A percentile compares a stretch with the other conserved stretches of the same genome.
Conservation (phyloP, 2,888 invertebrate species). For the Rhabditoides inermis region DNA sequence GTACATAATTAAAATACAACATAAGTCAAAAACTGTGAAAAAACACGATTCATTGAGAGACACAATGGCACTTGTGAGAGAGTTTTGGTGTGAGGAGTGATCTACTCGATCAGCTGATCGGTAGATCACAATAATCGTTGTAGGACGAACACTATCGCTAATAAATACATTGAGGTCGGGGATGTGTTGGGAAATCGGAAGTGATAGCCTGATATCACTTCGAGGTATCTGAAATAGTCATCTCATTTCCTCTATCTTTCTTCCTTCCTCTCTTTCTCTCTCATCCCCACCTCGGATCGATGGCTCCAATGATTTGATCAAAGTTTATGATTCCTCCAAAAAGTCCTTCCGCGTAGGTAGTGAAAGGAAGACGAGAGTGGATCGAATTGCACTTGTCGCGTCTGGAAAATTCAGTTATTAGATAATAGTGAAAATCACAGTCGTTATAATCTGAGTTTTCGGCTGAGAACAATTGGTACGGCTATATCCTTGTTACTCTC, state of each 20-base stretch:
- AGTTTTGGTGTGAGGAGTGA: too few species aligned
- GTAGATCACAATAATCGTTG: too few species aligned
- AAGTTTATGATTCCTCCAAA: slow-evolving; percentile 36
- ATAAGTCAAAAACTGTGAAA: too few species aligned
- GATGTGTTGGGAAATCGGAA: slow-evolving; percentile 18
- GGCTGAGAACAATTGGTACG: neutral
- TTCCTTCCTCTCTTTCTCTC: neutral
- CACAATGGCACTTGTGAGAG: too few species aligned
- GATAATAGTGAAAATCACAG: neutral
- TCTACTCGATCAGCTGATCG: too few species aligned
- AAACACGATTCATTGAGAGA: too few species aligned
- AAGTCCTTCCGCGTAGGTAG: slow-evolving; percentile 33
- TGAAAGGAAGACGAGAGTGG: slow-evolving; percentile 26
- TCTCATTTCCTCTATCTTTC: neutral
- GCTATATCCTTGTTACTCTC: neutral
- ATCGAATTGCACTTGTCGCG: slow-evolving; percentile 39
- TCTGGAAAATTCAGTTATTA: slow-evolving; percentile 5
- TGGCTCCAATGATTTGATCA: slow-evolving; percentile 27
- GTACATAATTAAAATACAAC: too few species aligned
- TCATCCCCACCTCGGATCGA: slow-evolving; percentile 30
- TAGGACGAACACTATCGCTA: too few species aligned
- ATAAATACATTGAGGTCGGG: neutral
- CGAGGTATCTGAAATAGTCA: slow-evolving; percentile 21
- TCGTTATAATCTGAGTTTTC: neutral
- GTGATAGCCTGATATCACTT: slow-evolving; percentile 32